Conservation (phyloP, 2,797 vertebrate species). For the Cryptoprocta ferox region DNA sequence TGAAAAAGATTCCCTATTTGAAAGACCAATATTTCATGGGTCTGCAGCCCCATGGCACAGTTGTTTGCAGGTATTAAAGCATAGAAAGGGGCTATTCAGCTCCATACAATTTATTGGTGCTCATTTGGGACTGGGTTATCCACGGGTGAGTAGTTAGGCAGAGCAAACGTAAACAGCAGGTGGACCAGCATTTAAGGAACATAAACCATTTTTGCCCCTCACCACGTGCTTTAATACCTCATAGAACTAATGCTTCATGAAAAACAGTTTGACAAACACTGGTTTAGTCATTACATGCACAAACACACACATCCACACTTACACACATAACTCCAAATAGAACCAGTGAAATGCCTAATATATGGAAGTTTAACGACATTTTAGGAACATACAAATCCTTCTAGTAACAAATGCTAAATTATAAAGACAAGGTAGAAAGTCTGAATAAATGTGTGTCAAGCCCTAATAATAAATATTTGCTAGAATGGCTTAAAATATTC, state of each 20-base stretch:
- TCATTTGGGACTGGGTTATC: not conserved
- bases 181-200: not conserved
- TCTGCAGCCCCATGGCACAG: not conserved
- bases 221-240: not conserved
- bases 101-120: not conserved
- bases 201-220: not conserved
- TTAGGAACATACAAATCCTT: constrained; percentile 12
- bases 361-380: constrained; percentile 4
- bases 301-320: not conserved
- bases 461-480: constrained; percentile 65
- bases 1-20: not conserved
- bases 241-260: not conserved
- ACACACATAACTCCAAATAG: not conserved
- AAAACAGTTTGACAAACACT: not conserved
- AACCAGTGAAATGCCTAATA: not conserved
- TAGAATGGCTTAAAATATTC: constrained; percentile 61
- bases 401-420: constrained; percentile 49
- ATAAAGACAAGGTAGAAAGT: constrained; percentile 53
- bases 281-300: not conserved
- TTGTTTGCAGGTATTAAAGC: not conserved
- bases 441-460: constrained; percentile 28
- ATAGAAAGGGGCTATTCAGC: not conserved
- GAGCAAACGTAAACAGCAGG: not conserved
- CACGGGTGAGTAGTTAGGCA: not conserved
- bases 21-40: not conserved